Evolutionary conservation across 2,888 invertebrate species (phyloP).

Genomic region (Melitaea athalia): DNA sequence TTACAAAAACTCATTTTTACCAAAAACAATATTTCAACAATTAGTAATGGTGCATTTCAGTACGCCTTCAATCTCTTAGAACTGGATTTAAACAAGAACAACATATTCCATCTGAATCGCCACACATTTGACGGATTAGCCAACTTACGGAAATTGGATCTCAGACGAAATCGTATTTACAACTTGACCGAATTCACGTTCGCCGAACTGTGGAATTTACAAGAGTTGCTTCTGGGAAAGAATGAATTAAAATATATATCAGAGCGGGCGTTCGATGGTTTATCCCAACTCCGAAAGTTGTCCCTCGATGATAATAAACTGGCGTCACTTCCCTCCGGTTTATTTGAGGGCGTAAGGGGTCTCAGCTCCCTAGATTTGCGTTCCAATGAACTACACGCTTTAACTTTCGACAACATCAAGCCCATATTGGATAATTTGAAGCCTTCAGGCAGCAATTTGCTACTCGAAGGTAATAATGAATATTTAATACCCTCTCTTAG

Average conservation of each 20-base stretch:
- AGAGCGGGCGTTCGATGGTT: slow-evolving; percentile 88
- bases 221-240: slow-evolving; percentile 86
- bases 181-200: slow-evolving; percentile 91
- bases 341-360: slow-evolving; percentile 88
- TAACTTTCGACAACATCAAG: slow-evolving; percentile 89
- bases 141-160: slow-evolving; percentile 87
- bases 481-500: slow-evolving; percentile 61
- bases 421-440: slow-evolving; percentile 90
- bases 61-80: slow-evolving; percentile 88
- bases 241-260: slow-evolving; percentile 88
- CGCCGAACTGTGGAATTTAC: slow-evolving; percentile 88
- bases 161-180: slow-evolving; percentile 88
- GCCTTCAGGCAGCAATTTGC: slow-evolving; percentile 87
- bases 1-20: slow-evolving; percentile 90
- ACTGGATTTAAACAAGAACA: slow-evolving; percentile 90
- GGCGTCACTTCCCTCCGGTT: slow-evolving; percentile 85
- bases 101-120: slow-evolving; percentile 87
- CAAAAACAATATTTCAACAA: slow-evolving; percentile 91
- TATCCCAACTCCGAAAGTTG: slow-evolving; percentile 87
- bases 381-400: slow-evolving; percentile 88
- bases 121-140: slow-evolving; percentile 90
- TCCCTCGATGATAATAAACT: slow-evolving; percentile 90
- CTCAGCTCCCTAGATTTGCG: slow-evolving; percentile 89
- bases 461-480: slow-evolving; percentile 86
- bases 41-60: slow-evolving; percentile 92